Conservation (phyloP, 2,113 vertebrate genomes). For the Menura novaehollandiae region DNA sequence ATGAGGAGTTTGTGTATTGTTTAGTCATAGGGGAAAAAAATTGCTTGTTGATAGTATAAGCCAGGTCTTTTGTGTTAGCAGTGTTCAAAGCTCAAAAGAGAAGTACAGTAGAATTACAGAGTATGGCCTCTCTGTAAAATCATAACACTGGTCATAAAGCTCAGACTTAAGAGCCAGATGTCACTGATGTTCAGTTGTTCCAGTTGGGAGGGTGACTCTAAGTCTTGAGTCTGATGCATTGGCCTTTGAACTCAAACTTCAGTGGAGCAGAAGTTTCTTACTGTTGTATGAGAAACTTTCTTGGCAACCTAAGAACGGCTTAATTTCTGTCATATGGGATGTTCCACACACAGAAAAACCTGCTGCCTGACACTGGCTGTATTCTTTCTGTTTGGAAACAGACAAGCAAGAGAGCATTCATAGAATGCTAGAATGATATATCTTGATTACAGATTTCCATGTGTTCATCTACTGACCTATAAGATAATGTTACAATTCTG, state of each 20-base stretch:
- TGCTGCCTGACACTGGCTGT: neutral
- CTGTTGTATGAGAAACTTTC: neutral
- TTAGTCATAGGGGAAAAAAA: neutral
- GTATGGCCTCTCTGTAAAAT: neutral
- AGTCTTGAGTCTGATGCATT: neutral
- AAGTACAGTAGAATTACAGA: neutral
- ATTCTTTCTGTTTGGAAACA: accelerated
- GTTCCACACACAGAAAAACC: neutral
- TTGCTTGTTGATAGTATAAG: neutral
- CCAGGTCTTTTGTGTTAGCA: neutral
- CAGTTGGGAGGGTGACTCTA: neutral
- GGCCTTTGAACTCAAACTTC: neutral
- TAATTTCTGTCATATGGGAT: neutral
- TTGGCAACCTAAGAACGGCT: neutral
- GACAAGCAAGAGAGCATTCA: neutral
- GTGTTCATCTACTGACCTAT: neutral
- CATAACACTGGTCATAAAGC: neutral
- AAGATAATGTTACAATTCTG: neutral
- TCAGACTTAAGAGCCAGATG: neutral
- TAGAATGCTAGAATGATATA: neutral
- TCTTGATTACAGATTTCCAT: neutral
- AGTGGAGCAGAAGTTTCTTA: neutral
- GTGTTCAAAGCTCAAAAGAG: neutral
- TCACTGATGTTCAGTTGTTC: neutral
- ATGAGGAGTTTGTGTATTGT: neutral